Evolutionary conservation across 1,140 invertebrate species (phyloP), one percentile per base, ranked within the genome.

Genomic region (Anthonomus grandis): DNA sequence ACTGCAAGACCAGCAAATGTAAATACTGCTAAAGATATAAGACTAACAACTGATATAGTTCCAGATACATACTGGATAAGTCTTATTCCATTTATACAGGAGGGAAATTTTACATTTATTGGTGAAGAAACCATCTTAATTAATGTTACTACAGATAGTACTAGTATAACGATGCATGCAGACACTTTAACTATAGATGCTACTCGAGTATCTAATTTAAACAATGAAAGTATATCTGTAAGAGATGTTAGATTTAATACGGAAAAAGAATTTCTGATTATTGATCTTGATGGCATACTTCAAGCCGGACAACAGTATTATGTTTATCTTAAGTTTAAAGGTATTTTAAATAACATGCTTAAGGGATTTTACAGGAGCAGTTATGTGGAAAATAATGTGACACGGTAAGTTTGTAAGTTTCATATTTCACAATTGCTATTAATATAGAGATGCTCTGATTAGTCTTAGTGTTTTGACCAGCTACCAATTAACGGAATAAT

Each of bases 321-420:
- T 12, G 69, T 94, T 37, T 72, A 80, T 56, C 81, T 93, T 39
- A 80, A 79, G 25, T 94, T 85, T 65, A 75, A 77, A 1, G 89
- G 89, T 2, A 73, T 81, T 17, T 73, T 93, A 1, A 86, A 86
- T 66, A 85, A 91, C 64, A 81, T 87, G 58, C 72, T 93, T 23
- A 83, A 88, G 64, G 93, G 92, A 15, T 94, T 95, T 71, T 96
- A 95, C 69, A 79, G 89, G 57, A 93, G 90, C 74, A 89, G 85
- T 1, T 95, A 95, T 67, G 81, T 78, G 60, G 79, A 82, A 25
- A 78, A 78, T 22, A 85, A 83, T 61, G 78, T 84, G 27, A 86
- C 83, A 53, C 86, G 84, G 86, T 88, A 69, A 59, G 42, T 21
- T 22, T 12, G 13, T 8, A 15, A 37, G n/a, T n/a, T n/a, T n/a